Percentiles rank a stretch among this genome's conserved stretches.
Evolutionary conservation across 53 echinoderm and acorn worm genomes (phyloP).

Genomic region (Pentamera pediparva): DNA sequence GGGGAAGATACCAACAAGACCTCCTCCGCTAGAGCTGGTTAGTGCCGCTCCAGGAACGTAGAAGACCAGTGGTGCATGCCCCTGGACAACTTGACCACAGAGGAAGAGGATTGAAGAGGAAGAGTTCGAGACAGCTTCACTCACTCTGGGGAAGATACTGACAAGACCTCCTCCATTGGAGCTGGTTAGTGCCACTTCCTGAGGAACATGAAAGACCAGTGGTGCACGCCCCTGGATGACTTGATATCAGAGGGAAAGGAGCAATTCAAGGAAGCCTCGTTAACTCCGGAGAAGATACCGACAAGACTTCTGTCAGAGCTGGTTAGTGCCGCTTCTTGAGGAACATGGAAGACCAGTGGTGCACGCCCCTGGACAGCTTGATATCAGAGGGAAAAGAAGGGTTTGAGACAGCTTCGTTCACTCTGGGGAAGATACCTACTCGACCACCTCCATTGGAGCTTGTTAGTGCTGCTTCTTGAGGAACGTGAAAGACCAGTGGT

Average conservation of each 20-base stretch:
- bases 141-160: conserved; percentile 86
- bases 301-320: no score
- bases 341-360: no score
- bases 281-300: no score
- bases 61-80: conserved; percentile 48
- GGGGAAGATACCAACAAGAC: conserved; percentile 67
- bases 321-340: no score
- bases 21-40: conserved; percentile 68
- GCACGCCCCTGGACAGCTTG: conserved; percentile 51
- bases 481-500: conserved; percentile 13
- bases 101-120: conserved; percentile 81
- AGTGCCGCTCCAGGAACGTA: no score
- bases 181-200: conserved; percentile 22
- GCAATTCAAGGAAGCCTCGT: no score
- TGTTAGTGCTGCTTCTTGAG: no score
- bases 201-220: not conserved
- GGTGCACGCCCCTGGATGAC: not conserved
- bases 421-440: conserved; percentile 65
- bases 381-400: conserved; percentile 64
- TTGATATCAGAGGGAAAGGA: no score
- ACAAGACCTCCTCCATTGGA: conserved; percentile 80
- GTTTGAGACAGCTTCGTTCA: conserved; percentile 65
- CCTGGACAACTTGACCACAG: conserved; percentile 59
- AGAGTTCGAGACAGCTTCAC: conserved; percentile 72
- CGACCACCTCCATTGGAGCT: conserved; percentile 72